Evolutionary conservation across 1,140 invertebrate genomes (phyloP), one percentile per base, ranked within the genome.

Genomic region (Heliconius hewitsoni): DNA sequence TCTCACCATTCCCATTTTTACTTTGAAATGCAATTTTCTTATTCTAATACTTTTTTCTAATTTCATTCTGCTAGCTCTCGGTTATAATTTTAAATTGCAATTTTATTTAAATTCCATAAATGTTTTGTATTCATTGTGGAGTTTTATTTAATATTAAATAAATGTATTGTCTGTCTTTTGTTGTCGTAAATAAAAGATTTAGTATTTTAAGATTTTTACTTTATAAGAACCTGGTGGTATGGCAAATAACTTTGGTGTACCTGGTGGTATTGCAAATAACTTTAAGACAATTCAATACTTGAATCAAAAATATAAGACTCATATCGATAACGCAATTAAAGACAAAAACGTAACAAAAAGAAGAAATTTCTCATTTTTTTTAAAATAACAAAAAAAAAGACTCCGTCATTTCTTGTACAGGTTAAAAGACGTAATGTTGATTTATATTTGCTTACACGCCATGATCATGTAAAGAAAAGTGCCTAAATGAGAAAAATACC

Each of bases 61-160:
- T 74, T 55, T 30, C 50, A 55, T 55, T 74, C 27, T 13, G 23
- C 73, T 23, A 23, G 60, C 27, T 74, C 73, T 27, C 46, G 27
- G 73, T 34, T 30, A 74, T 55, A 42, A 74, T 74, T 74, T 74
- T 74, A 74, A 74, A 55, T 74, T 74, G 42, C 50, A 46, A 18
- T 37, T 42, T 60, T 66, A 66, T 66, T 66, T 66, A 66, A 66
- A 66, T 66, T 23, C 60, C 60, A 9, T 30, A 23, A 66, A 55
- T 55, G 27, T 66, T 66, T 66, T 30, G 60, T 66, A 66, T 66
- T 66, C 23, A 16, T 66, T 66, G 13, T 27, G 23, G 60, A 66
- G 13, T 39, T 66, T 60, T 46, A 52, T 73, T 73, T 39, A 23
- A 42, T 13, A 23, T 46, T 19, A 52, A 52, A 52, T 52, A 52